A percentile compares a stretch with the other conserved stretches of the same genome.
Conservation (phyloP, 2,113 vertebrate genomes). For the Dascyllus trimaculatus region DNA sequence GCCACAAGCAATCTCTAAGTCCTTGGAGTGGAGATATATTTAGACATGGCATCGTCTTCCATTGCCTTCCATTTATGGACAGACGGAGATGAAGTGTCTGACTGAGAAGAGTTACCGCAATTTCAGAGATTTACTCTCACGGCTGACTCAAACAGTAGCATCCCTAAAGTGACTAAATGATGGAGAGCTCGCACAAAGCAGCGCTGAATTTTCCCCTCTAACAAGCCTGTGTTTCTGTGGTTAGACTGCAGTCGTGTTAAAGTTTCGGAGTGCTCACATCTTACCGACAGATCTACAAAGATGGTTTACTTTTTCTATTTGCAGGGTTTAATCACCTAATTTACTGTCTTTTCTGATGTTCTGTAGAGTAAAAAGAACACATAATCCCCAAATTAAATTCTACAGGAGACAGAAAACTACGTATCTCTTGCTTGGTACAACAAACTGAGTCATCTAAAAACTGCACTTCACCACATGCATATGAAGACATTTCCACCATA, state of each 20-base stretch:
- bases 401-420: too few species aligned
- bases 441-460: constrained; percentile 3
- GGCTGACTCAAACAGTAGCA: constrained; percentile 16
- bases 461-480: too few species aligned
- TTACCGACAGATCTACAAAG: constrained; percentile 15
- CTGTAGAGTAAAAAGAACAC: too few species aligned
- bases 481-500: too few species aligned
- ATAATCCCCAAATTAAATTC: neutral
- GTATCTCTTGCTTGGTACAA: neutral
- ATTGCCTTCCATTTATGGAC: constrained; percentile 58
- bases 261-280: constrained; percentile 6
- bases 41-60: constrained; percentile 41
- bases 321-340: constrained; percentile 21
- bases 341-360: neutral
- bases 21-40: constrained; percentile 56
- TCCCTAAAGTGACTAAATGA: neutral
- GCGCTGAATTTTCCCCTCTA: neutral
- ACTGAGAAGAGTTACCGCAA: constrained; percentile 25
- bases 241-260: constrained; percentile 15
- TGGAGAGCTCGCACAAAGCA: neutral
- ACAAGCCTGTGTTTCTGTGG: constrained; percentile 22
- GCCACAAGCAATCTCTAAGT: constrained; percentile 39
- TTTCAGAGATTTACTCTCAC: constrained; percentile 46
- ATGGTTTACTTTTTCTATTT: constrained; percentile 6
- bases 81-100: constrained; percentile 44